These are phyloP conservation scores for Catharus minimus DNA, from an alignment of 2,113 vertebrate species.

Conservation along the genomic window DNA sequence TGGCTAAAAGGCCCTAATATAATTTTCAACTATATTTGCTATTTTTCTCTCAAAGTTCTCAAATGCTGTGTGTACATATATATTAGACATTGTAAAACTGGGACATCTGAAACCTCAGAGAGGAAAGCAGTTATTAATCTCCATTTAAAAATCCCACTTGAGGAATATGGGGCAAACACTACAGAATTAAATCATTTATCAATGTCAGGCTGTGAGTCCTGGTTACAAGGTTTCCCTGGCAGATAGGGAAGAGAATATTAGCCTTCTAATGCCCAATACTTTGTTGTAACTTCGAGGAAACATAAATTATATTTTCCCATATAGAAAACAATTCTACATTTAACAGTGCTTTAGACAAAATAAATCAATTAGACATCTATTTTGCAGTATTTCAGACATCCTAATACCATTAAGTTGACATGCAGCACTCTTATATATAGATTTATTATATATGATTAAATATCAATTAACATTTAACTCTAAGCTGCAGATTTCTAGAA, in stretches of 20 bases:
- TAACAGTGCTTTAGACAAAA: neutral
- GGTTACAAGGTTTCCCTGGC: neutral
- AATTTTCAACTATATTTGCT: neutral
- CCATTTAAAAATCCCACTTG: conserved; percentile 26
- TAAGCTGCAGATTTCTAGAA: neutral
- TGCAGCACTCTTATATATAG: neutral
- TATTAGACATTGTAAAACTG: neutral
- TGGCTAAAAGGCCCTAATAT: neutral
- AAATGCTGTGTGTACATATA: neutral
- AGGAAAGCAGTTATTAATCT: conserved; percentile 2
- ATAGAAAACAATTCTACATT: neutral
- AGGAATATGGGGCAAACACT: conserved; percentile 11
- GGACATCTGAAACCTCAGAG: neutral
- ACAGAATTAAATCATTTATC: conserved; percentile 20
- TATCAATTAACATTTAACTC: neutral
- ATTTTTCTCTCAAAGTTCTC: neutral
- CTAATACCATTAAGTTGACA: neutral
- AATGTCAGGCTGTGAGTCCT: neutral
- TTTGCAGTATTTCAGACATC: neutral
- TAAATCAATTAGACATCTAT: neutral
- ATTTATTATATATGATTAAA: neutral
- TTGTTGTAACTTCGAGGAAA: conserved; percentile 11
- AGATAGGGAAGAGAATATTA: neutral
- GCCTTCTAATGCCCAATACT: neutral
- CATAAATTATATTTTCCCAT: neutral